Conservation (phyloP, 2,888 invertebrate species). For the Venusia cambrica region DNA sequence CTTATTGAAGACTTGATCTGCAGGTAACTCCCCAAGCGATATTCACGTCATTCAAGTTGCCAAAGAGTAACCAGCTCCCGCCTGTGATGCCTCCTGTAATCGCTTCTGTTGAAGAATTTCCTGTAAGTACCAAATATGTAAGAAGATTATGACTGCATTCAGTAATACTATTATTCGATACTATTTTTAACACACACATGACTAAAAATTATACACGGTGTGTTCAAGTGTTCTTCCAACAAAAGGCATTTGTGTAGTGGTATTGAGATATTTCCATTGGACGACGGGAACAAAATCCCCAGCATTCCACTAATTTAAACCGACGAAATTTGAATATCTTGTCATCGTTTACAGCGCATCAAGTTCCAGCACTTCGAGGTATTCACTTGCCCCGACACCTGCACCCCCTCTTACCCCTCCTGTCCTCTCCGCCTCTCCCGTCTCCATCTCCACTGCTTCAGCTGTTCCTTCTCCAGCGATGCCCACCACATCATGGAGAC, state of each 20-base stretch:
- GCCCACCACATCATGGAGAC: slow-evolving; percentile 88
- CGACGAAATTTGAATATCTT: too few species aligned
- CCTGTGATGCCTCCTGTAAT: slow-evolving; percentile 66
- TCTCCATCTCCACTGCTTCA: slow-evolving; percentile 93
- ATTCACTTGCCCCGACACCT: slow-evolving; percentile 82
- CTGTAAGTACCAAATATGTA: slow-evolving; percentile 50
- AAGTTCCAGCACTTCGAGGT: slow-evolving; percentile 84
- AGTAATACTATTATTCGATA: not conserved
- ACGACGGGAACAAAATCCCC: too few species aligned
- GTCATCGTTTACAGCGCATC: slow-evolving; percentile 66
- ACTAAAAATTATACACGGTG: too few species aligned
- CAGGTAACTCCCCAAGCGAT: slow-evolving; percentile 92
- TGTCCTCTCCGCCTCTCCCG: slow-evolving; percentile 85
- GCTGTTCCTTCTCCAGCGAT: slow-evolving; percentile 92
- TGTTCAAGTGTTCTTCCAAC: too few species aligned
- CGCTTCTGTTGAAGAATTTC: slow-evolving; percentile 70
- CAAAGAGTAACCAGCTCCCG: slow-evolving; percentile 83
- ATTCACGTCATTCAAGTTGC: slow-evolving; percentile 95
- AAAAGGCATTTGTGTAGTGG: too few species aligned
- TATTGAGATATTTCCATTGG: too few species aligned
- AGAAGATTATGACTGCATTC: not conserved
- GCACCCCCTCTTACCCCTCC: slow-evolving; percentile 84
- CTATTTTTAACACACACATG: too few species aligned
- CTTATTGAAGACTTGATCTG: too few species aligned
- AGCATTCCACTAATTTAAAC: too few species aligned